Evolutionary conservation across 1,140 invertebrate genomes (phyloP), one percentile per base, ranked within the genome.

Genomic region (Drosophila insularis): DNA sequence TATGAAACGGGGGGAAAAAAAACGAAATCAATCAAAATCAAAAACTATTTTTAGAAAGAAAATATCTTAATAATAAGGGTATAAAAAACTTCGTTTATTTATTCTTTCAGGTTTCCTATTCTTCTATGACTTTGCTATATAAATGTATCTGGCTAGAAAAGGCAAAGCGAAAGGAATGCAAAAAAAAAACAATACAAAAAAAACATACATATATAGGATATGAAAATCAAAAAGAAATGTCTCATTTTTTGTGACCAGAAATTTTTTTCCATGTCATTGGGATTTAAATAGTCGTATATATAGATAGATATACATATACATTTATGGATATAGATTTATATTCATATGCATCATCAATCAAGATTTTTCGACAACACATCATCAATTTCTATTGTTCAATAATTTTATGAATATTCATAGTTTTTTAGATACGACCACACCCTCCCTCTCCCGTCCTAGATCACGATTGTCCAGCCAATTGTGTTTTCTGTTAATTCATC

Each of bases 311-410:
- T 27, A 27, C 6, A 27, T 5, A 21, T 21, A 21, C 21, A 27
- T 27, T 1, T 46, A 7, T 14, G 43, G 6, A 17, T 50, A 50
- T 50, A 50, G 7, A 56, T 46, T 50, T 46, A 27, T 40, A 17
- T 19, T 17, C 55, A 56, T 17, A 46, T 39, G 40, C 75, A 73
- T 72, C 82, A 84, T 87, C 84, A 84, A 89, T 89, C 84, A 78
- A 86, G 78, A 39, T 86, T 86, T 50, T 86, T 82, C 55, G 84
- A 89, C 84, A 84, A 80, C 84, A 89, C 77, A 89, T 87, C 84
- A 87, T 87, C 84, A 84, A 82, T 84, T 80, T 89, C 84, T 89
- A 87, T 87, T 87, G 84, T 84, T 84, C 80, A 89, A 87, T 89
- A 78, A 74, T 78, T 87, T 87, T 89, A 87, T 87, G 84, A 87